Evolutionary conservation across 2,888 invertebrate genomes (phyloP).

Genomic region (Eumacrocentrus americanus): DNA sequence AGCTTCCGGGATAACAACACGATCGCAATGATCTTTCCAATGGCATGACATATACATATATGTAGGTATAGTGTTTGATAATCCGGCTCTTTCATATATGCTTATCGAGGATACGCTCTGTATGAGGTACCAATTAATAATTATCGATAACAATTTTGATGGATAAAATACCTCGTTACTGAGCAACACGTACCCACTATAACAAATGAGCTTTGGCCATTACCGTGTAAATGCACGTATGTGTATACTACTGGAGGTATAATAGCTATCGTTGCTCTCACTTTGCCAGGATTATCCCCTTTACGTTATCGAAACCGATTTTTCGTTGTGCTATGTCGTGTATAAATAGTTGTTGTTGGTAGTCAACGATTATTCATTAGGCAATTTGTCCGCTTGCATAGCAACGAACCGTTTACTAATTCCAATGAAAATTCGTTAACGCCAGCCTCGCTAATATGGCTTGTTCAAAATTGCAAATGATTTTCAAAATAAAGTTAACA

Average conservation of each 20-base stretch:
- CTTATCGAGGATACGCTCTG: no score
- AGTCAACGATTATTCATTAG: slow-evolving; percentile 5
- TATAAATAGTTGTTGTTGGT: not conserved
- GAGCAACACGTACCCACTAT: no score
- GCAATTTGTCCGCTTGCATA: slow-evolving; percentile 2
- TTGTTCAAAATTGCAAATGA: not conserved
- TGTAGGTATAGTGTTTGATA: no score
- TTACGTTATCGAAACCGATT: slow-evolving; percentile 6
- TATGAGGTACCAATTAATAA: slow-evolving; percentile 44
- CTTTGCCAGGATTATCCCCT: slow-evolving; percentile 11
- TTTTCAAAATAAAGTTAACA: not conserved
- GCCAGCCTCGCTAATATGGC: not conserved
- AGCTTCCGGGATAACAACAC: no score
- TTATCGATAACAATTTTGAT: slow-evolving; percentile 36
- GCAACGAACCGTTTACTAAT: not conserved
- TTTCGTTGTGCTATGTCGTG: not conserved
- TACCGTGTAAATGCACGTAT: not conserved
- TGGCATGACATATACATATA: no score
- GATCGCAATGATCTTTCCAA: no score
- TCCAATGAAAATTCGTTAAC: not conserved
- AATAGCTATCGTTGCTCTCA: slow-evolving; percentile 9
- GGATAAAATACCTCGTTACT: slow-evolving; percentile 37
- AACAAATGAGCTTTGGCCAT: no score
- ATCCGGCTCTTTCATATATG: no score
- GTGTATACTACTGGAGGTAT: not conserved